Conservation (phyloP, 2,797 vertebrate genomes). For the Ctenosaura bakeri region DNA sequence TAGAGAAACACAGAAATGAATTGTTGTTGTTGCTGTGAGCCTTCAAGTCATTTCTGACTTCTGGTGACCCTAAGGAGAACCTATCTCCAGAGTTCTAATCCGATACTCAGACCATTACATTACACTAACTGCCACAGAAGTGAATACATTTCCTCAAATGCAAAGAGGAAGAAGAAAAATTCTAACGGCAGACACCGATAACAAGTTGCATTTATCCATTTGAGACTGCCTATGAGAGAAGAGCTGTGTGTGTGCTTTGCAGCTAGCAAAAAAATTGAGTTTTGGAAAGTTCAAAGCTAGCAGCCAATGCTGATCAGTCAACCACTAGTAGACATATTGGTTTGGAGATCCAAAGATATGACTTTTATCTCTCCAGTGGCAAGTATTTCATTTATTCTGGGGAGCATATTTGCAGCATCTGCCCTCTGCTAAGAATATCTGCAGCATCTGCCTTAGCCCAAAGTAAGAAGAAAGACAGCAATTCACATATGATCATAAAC, state of each 20-base stretch:
- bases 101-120: neutral
- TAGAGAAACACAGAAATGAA: conserved; percentile 9
- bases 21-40: no score
- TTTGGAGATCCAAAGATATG: neutral
- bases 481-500: neutral
- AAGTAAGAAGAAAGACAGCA: neutral
- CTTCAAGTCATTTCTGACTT: no score
- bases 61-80: no score
- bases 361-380: neutral
- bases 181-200: no score
- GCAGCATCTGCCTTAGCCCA: neutral
- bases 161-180: neutral
- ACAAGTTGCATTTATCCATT: neutral
- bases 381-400: neutral
- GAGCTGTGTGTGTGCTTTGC: neutral
- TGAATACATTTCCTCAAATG: neutral
- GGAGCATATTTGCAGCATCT: neutral
- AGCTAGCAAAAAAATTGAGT: neutral
- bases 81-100: neutral
- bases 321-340: neutral
- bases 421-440: no score
- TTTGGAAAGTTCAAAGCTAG: neutral
- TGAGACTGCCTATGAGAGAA: neutral
- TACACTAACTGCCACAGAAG: no score
- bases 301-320: neutral